These are phyloP conservation scores for Clarias pachynema DNA, from an alignment of 2,797 vertebrate species.

Conservation along the genomic window DNA sequence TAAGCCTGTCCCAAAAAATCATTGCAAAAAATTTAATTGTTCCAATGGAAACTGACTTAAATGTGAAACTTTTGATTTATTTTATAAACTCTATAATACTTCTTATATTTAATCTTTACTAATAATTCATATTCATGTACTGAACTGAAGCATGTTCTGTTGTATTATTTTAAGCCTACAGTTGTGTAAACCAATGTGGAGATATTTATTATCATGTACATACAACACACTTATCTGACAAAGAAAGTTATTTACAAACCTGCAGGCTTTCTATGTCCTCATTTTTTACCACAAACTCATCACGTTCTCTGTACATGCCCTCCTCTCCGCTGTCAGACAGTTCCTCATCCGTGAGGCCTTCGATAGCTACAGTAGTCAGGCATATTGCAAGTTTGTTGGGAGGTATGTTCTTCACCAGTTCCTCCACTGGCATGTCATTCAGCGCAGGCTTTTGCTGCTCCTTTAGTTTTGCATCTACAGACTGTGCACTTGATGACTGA, in stretches of 20 bases:
- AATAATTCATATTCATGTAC: not conserved
- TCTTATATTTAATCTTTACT: not conserved
- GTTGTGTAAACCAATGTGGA: not conserved
- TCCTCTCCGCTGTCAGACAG: slow-evolving; percentile 93
- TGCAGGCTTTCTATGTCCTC: slow-evolving; percentile 93
- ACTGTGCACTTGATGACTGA: slow-evolving; percentile 65
- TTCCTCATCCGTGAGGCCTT: slow-evolving; percentile 92
- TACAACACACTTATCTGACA: not conserved
- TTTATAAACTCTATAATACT: not conserved
- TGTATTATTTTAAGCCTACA: not conserved
- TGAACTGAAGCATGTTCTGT: not conserved
- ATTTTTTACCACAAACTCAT: slow-evolving; percentile 97
- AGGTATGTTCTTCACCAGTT: slow-evolving; percentile 69
- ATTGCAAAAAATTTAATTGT: not conserved
- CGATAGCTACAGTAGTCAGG: slow-evolving; percentile 84
- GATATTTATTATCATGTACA: not conserved
- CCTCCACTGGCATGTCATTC: slow-evolving; percentile 58
- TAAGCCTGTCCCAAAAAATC: not conserved
- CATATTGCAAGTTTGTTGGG: slow-evolving; percentile 80
- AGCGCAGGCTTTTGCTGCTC: slow-evolving; percentile 67
- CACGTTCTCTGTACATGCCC: slow-evolving; percentile 95
- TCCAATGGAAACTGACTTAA: not conserved
- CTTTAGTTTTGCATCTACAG: slow-evolving; percentile 65
- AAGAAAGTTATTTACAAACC: slow-evolving; percentile 70
- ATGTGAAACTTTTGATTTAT: not conserved